Conservation (phyloP, 2,113 vertebrate species). For the Mellivora capensis region DNA sequence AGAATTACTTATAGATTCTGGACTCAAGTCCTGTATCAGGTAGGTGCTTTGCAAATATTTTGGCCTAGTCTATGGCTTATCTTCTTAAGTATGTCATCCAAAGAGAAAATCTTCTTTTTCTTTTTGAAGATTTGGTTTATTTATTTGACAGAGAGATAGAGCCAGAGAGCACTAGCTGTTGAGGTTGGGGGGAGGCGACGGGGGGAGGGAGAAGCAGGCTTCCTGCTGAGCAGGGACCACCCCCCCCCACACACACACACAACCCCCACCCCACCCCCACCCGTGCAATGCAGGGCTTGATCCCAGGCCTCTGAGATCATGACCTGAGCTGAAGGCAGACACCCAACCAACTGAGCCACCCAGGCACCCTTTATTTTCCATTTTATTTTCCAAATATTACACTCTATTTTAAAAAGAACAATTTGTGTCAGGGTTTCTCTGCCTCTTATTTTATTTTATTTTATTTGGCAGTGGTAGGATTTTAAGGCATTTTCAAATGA, state of each 20-base stretch:
- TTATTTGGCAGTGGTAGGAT: not conserved
- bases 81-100: not conserved
- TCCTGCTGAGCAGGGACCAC: not conserved
- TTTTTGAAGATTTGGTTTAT: not conserved
- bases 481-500: not conserved
- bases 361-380: not conserved
- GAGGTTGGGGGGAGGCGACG: not conserved
- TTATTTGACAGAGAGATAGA: not conserved
- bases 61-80: not conserved
- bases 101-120: not conserved
- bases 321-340: not conserved
- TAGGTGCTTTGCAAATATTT: not conserved
- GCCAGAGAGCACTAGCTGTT: not conserved
- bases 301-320: not conserved
- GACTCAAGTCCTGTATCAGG: not conserved
- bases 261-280: no score
- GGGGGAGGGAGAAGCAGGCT: not conserved
- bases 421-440: not conserved
- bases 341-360: not conserved
- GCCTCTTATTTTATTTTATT: not conserved
- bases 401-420: not conserved
- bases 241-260: no score
- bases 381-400: not conserved
- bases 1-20: not conserved
- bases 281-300: accelerated